Evolutionary conservation across 2,797 vertebrate species (phyloP), one percentile per base, ranked within the genome.

Genomic region (Botia kubotai): DNA sequence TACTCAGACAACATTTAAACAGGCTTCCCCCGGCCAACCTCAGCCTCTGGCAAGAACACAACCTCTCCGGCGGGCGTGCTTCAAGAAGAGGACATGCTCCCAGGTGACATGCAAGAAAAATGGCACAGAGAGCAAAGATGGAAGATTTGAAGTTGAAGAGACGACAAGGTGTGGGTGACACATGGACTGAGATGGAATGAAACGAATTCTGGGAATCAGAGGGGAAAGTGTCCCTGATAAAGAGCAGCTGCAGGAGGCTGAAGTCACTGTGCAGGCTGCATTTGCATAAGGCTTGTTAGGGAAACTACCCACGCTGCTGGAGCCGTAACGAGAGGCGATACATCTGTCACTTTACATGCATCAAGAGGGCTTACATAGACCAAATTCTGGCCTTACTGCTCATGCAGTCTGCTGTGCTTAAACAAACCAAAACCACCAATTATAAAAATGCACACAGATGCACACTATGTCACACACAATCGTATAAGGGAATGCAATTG

Each of bases 1-100:
- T 68, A 79, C 88, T 88, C 84, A 78, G 85, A 80, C 86, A 85
- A 87, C 84, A 87, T 88, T 92, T 86, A 88, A 90, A 89, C 80
- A 83, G 82, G 87, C 89, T 89, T 87, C 81, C 71, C 77, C 85
- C 80, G 55, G 62, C 52, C 36, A 71, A 21, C 0, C 4, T 17
- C 87, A 36, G 87, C 91, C 87, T 81, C 80, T 46, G 43, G 43
- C 43, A 46, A 75, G 77, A 86, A 88, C 83, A 75, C 52, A 88
- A 82, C 80, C 43, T 8, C 10, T 46, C 43, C 8, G 10, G 10
- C 10, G 43, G 10, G 60, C 46, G n/a, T 70, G 62, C 81, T 85
- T 82, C 75, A 80, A 75, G 48, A 77, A 75, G 46, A 86, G 79
- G 82, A 85, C 83, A 77, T 19, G 36, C 19, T 80, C 57, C 50